Conservation (phyloP, 2,113 vertebrate species). For the Apodemus speciosus region DNA sequence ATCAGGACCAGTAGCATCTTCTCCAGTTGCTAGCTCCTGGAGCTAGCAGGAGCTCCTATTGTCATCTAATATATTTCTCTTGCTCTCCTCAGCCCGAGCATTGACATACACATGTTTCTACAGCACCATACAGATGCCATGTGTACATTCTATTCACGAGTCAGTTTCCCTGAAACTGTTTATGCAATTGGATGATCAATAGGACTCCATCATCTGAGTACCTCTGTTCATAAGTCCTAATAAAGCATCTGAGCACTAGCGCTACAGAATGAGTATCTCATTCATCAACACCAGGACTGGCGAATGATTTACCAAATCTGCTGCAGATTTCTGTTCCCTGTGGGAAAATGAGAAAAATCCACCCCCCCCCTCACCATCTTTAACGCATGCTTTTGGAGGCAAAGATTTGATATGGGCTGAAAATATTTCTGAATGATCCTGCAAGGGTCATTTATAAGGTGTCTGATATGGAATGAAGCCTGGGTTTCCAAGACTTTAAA, state of each 20-base stretch:
- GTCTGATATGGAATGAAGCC: neutral
- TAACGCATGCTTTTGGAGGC: neutral
- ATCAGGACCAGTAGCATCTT: neutral
- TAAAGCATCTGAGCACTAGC: neutral
- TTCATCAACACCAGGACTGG: too few relatives aligned
- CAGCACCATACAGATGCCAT: neutral
- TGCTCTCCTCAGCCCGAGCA: neutral
- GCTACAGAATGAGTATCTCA: neutral
- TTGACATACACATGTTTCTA: neutral
- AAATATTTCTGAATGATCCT: conserved; percentile 5
- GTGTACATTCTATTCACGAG: neutral
- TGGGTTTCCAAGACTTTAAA: conserved; percentile 13
- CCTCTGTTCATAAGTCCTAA: neutral
- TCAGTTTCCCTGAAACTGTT: neutral
- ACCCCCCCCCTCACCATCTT: neutral
- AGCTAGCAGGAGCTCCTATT: too few relatives aligned
- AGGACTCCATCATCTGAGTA: neutral
- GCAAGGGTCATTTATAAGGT: neutral
- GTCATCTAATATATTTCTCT: neutral
- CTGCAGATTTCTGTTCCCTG: neutral
- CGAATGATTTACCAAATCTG: neutral
- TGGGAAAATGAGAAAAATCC: neutral
- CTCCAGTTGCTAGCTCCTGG: too few relatives aligned
- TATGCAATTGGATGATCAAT: neutral
- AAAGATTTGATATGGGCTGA: neutral